Conservation (phyloP, 1,140 invertebrate species). For the Listronotus bonariensis region DNA sequence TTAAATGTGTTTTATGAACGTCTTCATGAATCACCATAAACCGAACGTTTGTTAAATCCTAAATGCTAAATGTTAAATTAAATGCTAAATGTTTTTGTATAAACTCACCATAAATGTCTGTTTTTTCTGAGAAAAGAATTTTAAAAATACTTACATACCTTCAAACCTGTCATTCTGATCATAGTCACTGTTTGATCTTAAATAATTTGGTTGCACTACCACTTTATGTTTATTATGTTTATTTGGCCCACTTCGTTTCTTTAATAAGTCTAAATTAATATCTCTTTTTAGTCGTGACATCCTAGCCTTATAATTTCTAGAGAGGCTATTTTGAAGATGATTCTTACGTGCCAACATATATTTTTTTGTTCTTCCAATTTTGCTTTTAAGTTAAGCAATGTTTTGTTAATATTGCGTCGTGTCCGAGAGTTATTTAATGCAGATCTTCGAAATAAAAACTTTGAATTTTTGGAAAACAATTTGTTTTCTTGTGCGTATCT, state of each 20-base stretch:
- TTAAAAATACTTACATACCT: not conserved
- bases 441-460: not conserved
- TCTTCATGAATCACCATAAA: no score
- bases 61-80: no score
- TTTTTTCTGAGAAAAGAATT: no score
- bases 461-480: no score
- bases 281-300: constrained; percentile 25
- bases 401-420: constrained; percentile 29
- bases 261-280: constrained; percentile 43
- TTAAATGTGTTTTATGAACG: no score
- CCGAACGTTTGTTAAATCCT: no score
- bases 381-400: constrained; percentile 16
- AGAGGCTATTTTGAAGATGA: not conserved
- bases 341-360: constrained; percentile 14
- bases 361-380: constrained; percentile 20
- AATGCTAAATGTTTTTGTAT: no score
- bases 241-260: constrained; percentile 5
- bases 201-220: not conserved
- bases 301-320: not conserved
- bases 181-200: no score
- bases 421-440: not conserved
- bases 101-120: no score
- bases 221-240: not conserved
- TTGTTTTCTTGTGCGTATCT: not conserved
- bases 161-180: no score